Conservation (phyloP, 2,113 vertebrate genomes). For the Candoia aspera region DNA sequence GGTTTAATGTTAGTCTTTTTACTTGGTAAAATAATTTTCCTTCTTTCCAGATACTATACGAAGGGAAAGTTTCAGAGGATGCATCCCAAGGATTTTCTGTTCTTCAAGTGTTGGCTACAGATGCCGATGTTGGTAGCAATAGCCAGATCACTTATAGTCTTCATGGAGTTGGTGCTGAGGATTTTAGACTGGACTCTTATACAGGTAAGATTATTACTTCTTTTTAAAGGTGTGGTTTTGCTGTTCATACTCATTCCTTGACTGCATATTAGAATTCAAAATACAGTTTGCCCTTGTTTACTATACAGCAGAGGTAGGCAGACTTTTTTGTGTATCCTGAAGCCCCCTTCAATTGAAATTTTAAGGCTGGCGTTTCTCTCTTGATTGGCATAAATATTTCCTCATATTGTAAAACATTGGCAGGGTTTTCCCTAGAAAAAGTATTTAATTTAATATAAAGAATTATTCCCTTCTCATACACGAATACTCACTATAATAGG, state of each 20-base stretch:
- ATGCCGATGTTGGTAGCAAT: constrained; percentile 85
- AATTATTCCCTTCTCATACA: not conserved
- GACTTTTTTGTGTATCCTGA: constrained; percentile 5
- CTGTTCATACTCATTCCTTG: not conserved
- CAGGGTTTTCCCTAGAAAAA: not conserved
- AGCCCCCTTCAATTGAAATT: not conserved
- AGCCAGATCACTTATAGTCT: constrained; percentile 89
- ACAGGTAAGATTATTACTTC: constrained; percentile 78
- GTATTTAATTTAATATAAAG: not conserved
- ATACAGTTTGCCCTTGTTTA: not conserved
- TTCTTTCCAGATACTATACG: constrained; percentile 82
- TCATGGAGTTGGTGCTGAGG: constrained; percentile 85
- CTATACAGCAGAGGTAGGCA: not conserved
- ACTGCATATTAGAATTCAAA: not conserved
- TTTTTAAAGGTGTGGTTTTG: rapidly evolving
- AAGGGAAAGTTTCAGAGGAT: constrained; percentile 86
- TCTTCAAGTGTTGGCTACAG: constrained; percentile 85
- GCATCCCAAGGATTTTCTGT: constrained; percentile 78
- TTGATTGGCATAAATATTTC: not conserved
- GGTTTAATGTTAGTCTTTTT: constrained; percentile 5
- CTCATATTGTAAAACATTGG: not conserved
- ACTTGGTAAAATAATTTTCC: constrained; percentile 22
- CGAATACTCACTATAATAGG: not conserved
- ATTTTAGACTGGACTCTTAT: constrained; percentile 85
- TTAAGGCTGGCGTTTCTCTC: not conserved